Evolutionary conservation across 2,888 invertebrate genomes (phyloP).

Genomic region (Phymatocera aterrima): DNA sequence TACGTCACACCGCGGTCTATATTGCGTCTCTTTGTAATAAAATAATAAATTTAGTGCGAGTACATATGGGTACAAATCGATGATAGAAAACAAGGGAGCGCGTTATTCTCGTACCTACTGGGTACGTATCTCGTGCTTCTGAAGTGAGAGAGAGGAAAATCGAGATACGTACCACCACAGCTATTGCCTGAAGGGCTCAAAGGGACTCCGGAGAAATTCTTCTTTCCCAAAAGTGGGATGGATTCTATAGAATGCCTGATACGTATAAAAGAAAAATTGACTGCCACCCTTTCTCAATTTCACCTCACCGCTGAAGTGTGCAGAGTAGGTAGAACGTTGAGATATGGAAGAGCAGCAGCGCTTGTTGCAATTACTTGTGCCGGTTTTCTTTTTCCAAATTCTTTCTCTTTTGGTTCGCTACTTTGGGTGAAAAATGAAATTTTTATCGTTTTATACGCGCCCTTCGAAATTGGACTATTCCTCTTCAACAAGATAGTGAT

Average conservation of each 20-base stretch:
- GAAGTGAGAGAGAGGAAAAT: not conserved
- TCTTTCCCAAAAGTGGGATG: not conserved
- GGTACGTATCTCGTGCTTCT: not conserved
- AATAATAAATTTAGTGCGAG: too few species aligned
- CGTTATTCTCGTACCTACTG: too few species aligned
- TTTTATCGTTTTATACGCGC: too few species aligned
- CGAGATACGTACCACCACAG: too few species aligned
- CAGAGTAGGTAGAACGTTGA: not conserved
- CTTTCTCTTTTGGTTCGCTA: too few species aligned
- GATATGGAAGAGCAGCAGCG: not conserved
- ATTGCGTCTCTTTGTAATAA: too few species aligned
- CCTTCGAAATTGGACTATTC: too few species aligned
- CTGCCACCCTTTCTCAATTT: not conserved
- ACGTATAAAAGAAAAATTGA: not conserved
- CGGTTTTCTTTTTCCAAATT: too few species aligned
- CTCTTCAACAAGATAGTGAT: too few species aligned
- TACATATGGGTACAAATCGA: too few species aligned
- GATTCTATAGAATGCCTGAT: not conserved
- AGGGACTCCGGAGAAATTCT: conserved; percentile 1
- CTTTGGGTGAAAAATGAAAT: too few species aligned
- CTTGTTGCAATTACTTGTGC: not conserved
- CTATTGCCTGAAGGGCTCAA: conserved; percentile 7
- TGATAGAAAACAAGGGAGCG: too few species aligned
- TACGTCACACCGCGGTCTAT: not conserved
- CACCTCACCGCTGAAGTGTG: not conserved